Evolutionary conservation across 2,888 invertebrate genomes (phyloP), one percentile per base, ranked within the genome.

Genomic region (Diadegma fenestrale): DNA sequence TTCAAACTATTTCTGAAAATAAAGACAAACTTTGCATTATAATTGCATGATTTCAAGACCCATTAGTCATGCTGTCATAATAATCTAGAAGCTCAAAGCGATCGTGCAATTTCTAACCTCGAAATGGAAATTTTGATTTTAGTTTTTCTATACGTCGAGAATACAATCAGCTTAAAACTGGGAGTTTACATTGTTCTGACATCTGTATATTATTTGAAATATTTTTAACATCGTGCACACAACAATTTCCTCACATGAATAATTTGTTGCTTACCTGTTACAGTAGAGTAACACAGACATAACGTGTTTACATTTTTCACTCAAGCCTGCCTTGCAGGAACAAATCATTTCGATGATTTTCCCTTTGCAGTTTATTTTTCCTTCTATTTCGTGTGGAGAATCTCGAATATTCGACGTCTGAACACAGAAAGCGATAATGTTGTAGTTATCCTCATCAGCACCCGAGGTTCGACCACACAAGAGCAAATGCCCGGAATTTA

Each of bases 1-100:
- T 63, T 5, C 63, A 63, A 63, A 63, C 63, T 63, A 26, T 63
- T 63, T 33, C 63, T 63, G 41, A 66, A 37, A 30, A 37, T 19
- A 37, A 66, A 66, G 41, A 43, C 37, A 66, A 66, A 66, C 12
- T 43, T 66, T 41, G 66, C 41, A 66, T 66, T 37, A 30, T 12
- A 66, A 66, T 43, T 41, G 30, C 10, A 41, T 66, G 30, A 14
- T 66, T 66, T 66, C 43, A 30, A 68, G 19, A 19, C 33, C 41
- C 37, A 19, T 64, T 41, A 33, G 37, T 26, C 26, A 63, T 63
- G 63, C 26, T 17, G 26, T 58, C 58, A n/a, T 63, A 5, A 17
- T 63, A 61, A 26, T 61, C 58, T 30, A 30, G 30, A 30, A 30
- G 30, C 30, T 30, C 30, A 30, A 30, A 30, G 30, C 4, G 30